Percentiles rank a stretch among this genome's conserved stretches.
phyloP scores from a whole-genome alignment of 2,113 vertebrate genomes.

The Syngnathus scovelli region DNA sequence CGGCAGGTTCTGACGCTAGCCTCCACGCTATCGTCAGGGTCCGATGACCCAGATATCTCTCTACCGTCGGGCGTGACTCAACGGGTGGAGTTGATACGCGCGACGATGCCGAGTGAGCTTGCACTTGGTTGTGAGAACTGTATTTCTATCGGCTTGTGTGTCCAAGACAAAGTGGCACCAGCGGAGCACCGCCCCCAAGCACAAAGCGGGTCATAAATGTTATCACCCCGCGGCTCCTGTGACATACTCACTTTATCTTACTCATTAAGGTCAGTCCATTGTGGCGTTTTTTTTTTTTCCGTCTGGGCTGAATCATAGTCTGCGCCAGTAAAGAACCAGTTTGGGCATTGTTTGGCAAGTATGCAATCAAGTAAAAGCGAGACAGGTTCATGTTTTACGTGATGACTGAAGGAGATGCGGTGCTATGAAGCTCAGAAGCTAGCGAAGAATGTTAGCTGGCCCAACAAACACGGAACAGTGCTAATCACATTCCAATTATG shows the following conservation, averaged over 20 bases:
- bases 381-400: neutral
- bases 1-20: constrained; percentile 54
- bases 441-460: neutral
- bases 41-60: constrained; percentile 64
- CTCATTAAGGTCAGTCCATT: constrained; percentile 53
- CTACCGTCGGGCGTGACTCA: constrained; percentile 51
- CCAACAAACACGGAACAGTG: neutral
- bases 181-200: constrained; percentile 46
- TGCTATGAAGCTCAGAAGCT: neutral
- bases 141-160: constrained; percentile 46
- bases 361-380: neutral
- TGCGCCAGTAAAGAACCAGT: constrained; percentile 14
- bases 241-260: constrained; percentile 60
- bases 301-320: constrained; percentile 56
- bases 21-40: constrained; percentile 61
- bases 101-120: constrained; percentile 27
- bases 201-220: constrained; percentile 61
- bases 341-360: constrained; percentile 9
- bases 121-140: constrained; percentile 58
- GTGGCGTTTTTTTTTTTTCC: constrained; percentile 34
- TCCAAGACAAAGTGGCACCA: constrained; percentile 70
- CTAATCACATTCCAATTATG: neutral
- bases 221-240: constrained; percentile 51
- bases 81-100: constrained; percentile 49
- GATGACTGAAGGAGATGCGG: neutral